A percentile compares a stretch with the other conserved stretches of the same genome.
These are phyloP conservation scores for Auanema freiburgensis DNA, from an alignment of 2,888 invertebrate genomes.

Conservation along the genomic window DNA sequence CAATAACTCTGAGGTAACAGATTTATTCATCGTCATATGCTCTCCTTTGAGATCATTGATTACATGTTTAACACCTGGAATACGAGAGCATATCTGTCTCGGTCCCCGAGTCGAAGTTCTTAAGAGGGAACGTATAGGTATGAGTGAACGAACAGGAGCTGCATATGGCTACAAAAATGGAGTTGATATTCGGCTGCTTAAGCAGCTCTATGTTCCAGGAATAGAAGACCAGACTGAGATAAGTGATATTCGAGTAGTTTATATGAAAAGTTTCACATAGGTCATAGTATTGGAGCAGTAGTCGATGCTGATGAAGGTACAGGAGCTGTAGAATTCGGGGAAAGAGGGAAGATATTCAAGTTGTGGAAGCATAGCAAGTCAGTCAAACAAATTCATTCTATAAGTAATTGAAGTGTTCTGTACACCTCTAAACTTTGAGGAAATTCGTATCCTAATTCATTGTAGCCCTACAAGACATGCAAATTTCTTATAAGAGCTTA, in stretches of 20 bases:
- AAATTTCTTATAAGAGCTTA: neutral
- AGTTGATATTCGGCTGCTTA: slow-evolving; percentile 41
- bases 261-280: slow-evolving; percentile 9
- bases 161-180: slow-evolving; percentile 51
- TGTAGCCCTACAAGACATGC: too few species aligned
- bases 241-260: neutral
- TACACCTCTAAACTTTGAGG: too few species aligned
- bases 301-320: slow-evolving; percentile 32
- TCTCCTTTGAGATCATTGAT: slow-evolving; percentile 36
- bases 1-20: slow-evolving; percentile 37
- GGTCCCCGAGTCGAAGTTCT: slow-evolving; percentile 45
- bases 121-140: slow-evolving; percentile 37
- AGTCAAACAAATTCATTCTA: neutral
- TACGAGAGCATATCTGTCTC: slow-evolving; percentile 42
- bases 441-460: too few species aligned
- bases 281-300: slow-evolving; percentile 31
- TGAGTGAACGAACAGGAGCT: slow-evolving; percentile 40
- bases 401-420: too few species aligned
- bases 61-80: slow-evolving; percentile 45
- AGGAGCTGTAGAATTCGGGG: slow-evolving; percentile 45
- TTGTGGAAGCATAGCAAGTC: slow-evolving; percentile 39
- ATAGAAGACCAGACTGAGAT: slow-evolving; percentile 48
- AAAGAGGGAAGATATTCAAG: slow-evolving; percentile 39
- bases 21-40: neutral
- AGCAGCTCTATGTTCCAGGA: slow-evolving; percentile 35